These are phyloP conservation scores for Eulemur mongoz DNA, from an alignment of 2,797 vertebrate genomes.

Conservation along the genomic window DNA sequence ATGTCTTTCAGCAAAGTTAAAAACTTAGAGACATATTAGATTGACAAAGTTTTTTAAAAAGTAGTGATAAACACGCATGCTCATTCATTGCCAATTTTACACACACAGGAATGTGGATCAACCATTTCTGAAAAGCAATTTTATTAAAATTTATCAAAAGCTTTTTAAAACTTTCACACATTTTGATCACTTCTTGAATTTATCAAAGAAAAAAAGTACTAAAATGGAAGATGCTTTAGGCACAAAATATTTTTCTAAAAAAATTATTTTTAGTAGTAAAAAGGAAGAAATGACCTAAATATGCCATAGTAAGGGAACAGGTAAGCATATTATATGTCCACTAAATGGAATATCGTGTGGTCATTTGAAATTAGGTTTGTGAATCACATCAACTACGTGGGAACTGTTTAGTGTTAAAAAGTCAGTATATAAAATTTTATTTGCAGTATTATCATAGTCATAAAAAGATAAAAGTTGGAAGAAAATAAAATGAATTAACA, in stretches of 20 bases:
- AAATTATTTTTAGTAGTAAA: not conserved
- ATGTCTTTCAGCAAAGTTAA: not conserved
- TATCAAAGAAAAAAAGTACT: not conserved
- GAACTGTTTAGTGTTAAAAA: not conserved
- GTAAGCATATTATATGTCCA: not conserved
- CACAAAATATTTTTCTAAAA: not conserved
- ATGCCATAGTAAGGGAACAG: not conserved
- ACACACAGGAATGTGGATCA: not conserved
- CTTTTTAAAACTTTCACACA: not conserved
- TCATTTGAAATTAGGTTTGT: not conserved
- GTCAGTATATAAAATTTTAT: not conserved
- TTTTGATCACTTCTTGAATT: not conserved
- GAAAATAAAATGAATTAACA: not conserved
- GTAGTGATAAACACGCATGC: not conserved
- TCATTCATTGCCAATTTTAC: not conserved
- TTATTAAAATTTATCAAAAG: not conserved
- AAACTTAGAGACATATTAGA: not conserved
- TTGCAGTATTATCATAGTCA: not conserved
- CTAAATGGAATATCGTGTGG: not conserved
- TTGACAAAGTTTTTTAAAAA: not conserved
- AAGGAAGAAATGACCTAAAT: not conserved
- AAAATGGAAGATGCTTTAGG: not conserved
- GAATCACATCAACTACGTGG: not conserved
- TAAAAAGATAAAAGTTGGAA: not conserved
- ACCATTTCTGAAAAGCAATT: slow-evolving; percentile 4